Base-by-base conservation (phyloP, 1,140 invertebrate genomes). In the Drosophila lini region DNA sequence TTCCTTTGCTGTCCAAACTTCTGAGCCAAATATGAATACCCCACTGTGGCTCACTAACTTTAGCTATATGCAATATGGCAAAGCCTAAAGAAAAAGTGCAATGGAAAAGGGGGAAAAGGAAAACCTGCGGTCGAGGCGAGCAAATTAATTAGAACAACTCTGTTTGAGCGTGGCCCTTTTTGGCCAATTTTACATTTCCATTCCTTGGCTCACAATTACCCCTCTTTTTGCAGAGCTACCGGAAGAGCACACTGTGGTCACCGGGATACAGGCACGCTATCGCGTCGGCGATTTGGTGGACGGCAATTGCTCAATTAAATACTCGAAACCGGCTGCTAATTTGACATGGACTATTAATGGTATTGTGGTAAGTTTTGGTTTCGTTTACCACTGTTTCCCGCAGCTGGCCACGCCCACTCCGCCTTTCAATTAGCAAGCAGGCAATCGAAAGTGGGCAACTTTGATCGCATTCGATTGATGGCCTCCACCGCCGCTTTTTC, bases 341-440 rank as follows among this genome's bases (percentile, higher is more conserved):
- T 94, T 98, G 61, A 96, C 96, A 45, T 98, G 97, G 95, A 96
- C 95, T 92, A 95, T 97, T 92, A 98, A 98, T 93, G 95, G 94
- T 84, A 94, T 95, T 92, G 94, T 94, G 94, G 96, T 96, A 93
- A 93, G 91, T 92, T 88, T 88, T 80, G 89, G 80, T 84, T 89
- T 89, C 77, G 74, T 60, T 84, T 78, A 56, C 70, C 44, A 41
- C 40, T 50, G 68, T 45, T 70, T 58, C 55, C 38, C 55, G 9
- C 40, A 50, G 42, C 41, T 25, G 44, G 57, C 42, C 58, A 57
- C 75, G 58, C 53, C 74, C 48, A 58, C 13, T 11, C 41, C 53
- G 42, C 64, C 74, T 77, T 84, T 89, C 82, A 78, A 73, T 64
- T 61, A 53, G 38, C 59, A 32, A 55, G 31, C 62, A 19, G 62